Evolutionary conservation across 2,797 vertebrate species (phyloP).

Genomic region (Urosaurus nigricauda): DNA sequence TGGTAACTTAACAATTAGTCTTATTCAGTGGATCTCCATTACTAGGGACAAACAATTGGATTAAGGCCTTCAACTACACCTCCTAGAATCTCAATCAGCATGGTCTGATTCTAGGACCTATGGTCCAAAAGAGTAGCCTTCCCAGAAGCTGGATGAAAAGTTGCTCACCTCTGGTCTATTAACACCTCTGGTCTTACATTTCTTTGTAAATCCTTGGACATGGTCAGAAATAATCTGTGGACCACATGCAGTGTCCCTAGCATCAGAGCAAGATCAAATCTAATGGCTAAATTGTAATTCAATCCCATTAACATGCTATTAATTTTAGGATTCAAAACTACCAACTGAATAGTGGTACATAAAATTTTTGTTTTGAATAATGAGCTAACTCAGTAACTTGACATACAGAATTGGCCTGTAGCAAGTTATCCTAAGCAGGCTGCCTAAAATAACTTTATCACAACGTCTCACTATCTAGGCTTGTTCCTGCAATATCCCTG

Average conservation of each 20-base stretch:
- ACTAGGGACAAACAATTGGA: no score
- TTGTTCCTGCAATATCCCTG: constrained; percentile 30
- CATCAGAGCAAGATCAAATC: background rate
- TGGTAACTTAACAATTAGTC: no score
- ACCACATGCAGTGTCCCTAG: background rate
- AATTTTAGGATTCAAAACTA: background rate
- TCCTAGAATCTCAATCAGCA: no score
- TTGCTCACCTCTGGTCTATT: background rate
- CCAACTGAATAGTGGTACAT: background rate
- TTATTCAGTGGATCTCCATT: no score
- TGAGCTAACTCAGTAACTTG: background rate
- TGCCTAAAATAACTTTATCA: constrained; percentile 27
- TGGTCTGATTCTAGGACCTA: no score
- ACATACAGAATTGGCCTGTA: background rate
- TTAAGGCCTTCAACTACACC: no score
- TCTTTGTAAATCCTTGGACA: background rate
- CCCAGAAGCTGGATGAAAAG: no score
- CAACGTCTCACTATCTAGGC: constrained; percentile 3
- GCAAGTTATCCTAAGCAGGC: background rate
- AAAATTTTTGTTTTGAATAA: background rate
- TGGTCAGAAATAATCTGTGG: background rate
- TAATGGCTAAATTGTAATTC: background rate
- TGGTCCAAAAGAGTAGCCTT: no score
- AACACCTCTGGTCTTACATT: background rate
- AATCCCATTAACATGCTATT: background rate